Base-by-base conservation (phyloP, 2,888 invertebrate species). In the Terebella lapidaria region DNA sequence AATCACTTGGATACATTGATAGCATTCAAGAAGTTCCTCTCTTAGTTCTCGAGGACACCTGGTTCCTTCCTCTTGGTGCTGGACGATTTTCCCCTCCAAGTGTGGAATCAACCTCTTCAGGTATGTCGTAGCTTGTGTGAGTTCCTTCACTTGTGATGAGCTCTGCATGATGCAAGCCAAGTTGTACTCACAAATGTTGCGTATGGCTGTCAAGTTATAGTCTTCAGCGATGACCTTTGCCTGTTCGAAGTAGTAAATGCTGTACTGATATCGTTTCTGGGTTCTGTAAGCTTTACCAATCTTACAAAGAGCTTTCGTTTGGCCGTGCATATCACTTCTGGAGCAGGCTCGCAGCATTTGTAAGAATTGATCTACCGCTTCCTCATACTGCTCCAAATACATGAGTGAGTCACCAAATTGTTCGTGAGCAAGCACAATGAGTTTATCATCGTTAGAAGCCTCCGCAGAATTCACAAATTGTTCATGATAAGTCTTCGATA, bases 331-430 rank as follows among this genome's bases (percentile, higher is more conserved):
- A 51, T 65, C 66, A 29, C 29, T 57, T 4, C 46, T 10, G 3
- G 49, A 22, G 47, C 60, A 60, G 4, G 54, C n/a, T 20, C 51
- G 1, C 26, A 25, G 55, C 63, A 58, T 62, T 1, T 59, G 25
- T 18, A 20, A 20, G 54, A 53, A 76, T 18, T 62, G 56, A 15
- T 57, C 62, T 3, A 72, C 61, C 3, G 75, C 76, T 28, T 63
- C 64, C 24, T 72, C 72, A 60, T 66, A 73, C 54, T 74, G 71
- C 27, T 67, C 67, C 49, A 71, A 70, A 45, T 71, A 52, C 70
- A 74, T 72, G 53, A 70, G 66, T 0, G 74, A 72, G 62, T 77
- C 76, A 2, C 74, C 78, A 24, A 71, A 57, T 71, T 74, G 73
- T 62, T 77, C 76, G 64, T 72, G 67, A 10, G 77, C 74, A 15